A percentile compares a stretch with the other conserved stretches of the same genome.
Evolutionary conservation across 2,797 vertebrate species (phyloP).

Genomic region (Muscicapa striata): DNA sequence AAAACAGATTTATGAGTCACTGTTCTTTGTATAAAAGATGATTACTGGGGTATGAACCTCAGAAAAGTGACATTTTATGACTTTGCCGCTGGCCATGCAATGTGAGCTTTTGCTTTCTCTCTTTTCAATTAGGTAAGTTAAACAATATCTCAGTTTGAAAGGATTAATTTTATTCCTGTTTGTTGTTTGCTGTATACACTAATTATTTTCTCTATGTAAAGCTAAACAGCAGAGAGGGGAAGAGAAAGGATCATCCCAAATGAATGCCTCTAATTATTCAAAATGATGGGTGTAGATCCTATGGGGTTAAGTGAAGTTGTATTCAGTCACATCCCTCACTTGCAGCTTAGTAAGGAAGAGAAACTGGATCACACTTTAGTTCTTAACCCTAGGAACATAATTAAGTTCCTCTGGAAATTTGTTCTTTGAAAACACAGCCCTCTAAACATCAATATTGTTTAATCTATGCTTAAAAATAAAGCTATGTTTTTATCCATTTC

Average conservation of each 20-base stretch:
- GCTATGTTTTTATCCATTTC: background rate
- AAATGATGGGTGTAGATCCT: background rate
- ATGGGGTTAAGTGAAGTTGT: background rate
- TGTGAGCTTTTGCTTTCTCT: background rate
- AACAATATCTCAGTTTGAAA: slow-evolving; percentile 15
- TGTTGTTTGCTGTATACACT: background rate
- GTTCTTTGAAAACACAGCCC: background rate
- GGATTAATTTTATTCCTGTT: slow-evolving; percentile 12
- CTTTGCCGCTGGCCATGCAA: background rate
- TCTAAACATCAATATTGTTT: background rate
- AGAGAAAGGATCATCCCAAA: background rate
- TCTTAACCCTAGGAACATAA: background rate
- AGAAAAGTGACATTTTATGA: slow-evolving; percentile 22
- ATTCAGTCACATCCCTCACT: slow-evolving; percentile 4
- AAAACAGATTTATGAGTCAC: slow-evolving; percentile 32
- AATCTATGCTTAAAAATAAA: background rate
- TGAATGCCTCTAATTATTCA: background rate
- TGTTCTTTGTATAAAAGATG: slow-evolving; percentile 37
- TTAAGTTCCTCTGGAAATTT: slow-evolving; percentile 1
- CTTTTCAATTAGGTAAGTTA: slow-evolving; percentile 37
- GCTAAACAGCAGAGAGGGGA: background rate
- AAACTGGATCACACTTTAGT: background rate
- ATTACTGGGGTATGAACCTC: background rate
- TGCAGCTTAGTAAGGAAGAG: background rate
- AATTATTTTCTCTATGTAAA: slow-evolving; percentile 40